phyloP scores from a whole-genome alignment of 2,113 vertebrate species.

The Panthera leo region DNA sequence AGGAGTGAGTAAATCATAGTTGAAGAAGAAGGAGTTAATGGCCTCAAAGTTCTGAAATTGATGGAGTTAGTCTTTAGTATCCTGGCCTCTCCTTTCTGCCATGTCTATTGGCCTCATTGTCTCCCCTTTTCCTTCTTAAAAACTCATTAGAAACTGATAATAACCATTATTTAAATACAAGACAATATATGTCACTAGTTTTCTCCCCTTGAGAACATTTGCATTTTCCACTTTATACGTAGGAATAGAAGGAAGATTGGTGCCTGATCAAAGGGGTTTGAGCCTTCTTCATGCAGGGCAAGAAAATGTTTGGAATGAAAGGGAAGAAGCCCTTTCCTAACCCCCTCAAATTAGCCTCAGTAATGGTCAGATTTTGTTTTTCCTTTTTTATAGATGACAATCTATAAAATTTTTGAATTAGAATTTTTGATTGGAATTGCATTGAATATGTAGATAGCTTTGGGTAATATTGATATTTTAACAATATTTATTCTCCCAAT shows the following conservation, averaged over 20 bases:
- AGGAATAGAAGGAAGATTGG: neutral
- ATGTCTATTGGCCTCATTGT: neutral
- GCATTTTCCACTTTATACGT: neutral
- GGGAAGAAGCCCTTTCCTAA: neutral
- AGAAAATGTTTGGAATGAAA: neutral
- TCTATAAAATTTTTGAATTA: no score
- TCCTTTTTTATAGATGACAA: neutral
- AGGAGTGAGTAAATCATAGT: neutral
- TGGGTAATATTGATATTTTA: no score
- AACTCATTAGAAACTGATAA: neutral
- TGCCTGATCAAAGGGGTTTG: neutral
- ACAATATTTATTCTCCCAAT: no score
- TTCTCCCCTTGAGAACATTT: neutral
- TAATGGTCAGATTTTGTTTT: neutral
- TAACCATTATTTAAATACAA: neutral
- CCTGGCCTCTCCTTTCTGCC: neutral
- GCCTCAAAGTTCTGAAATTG: neutral
- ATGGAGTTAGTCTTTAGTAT: neutral
- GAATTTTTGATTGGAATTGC: no score
- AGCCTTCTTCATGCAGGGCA: neutral
- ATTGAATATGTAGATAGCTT: no score
- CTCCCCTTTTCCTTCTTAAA: neutral
- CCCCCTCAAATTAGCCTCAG: neutral
- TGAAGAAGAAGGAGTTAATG: neutral
- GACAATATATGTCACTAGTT: neutral